These are phyloP conservation scores for Percopsis omiscomaycus DNA, from an alignment of 2,797 vertebrate species.

Conservation along the genomic window DNA sequence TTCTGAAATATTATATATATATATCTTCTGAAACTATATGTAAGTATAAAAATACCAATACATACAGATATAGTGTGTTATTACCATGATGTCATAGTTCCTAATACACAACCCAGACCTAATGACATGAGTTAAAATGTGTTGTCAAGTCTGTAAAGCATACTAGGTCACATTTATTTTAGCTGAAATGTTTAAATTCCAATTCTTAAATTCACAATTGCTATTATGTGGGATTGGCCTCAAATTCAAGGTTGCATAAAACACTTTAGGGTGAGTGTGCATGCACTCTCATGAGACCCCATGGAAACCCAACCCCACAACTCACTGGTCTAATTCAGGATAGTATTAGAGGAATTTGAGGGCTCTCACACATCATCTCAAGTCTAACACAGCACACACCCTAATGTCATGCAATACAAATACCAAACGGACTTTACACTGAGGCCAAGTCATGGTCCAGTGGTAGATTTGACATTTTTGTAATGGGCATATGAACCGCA, in stretches of 20 bases:
- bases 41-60: background rate
- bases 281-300: slow-evolving; percentile 6
- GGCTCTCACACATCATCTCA: slow-evolving; percentile 30
- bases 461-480: background rate
- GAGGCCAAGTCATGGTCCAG: background rate
- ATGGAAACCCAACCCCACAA: slow-evolving; percentile 28
- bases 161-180: background rate
- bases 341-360: slow-evolving; percentile 30
- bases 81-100: too few relatives aligned
- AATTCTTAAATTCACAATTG: background rate
- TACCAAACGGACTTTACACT: background rate
- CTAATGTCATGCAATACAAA: background rate
- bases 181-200: background rate
- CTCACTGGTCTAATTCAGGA: slow-evolving; percentile 30
- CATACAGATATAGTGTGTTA: background rate
- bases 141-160: too few relatives aligned
- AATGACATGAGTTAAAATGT: too few relatives aligned
- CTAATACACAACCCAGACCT: too few relatives aligned
- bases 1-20: too few relatives aligned
- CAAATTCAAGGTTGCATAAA: background rate
- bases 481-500: background rate
- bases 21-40: too few relatives aligned
- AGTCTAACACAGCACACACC: background rate
- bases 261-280: background rate
- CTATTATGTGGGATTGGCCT: background rate